Evolutionary conservation across 1,140 invertebrate species (phyloP).

Genomic region (Lethocerus indicus): DNA sequence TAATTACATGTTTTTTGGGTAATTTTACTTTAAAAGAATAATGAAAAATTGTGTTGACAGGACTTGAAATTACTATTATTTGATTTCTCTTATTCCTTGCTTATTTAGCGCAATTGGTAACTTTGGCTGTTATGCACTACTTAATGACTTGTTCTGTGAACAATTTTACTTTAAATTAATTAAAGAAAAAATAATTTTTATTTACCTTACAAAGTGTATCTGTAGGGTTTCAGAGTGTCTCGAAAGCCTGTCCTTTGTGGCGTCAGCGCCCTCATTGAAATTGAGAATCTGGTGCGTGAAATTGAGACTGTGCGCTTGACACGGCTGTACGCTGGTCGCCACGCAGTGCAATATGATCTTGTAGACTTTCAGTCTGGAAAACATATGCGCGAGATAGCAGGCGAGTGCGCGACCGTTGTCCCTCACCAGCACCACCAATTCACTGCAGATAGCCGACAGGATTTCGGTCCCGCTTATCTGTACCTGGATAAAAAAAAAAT

Average conservation of each 20-base stretch:
- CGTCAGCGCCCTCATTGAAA: slow-evolving; percentile 50
- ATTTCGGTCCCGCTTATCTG: slow-evolving; percentile 64
- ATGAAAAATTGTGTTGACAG: too few species aligned
- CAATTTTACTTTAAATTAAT: slow-evolving; percentile 2
- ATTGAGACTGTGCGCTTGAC: slow-evolving; percentile 20
- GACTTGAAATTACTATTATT: too few species aligned
- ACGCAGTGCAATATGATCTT: slow-evolving; percentile 76
- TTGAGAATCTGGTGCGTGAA: slow-evolving; percentile 70
- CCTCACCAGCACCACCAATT: slow-evolving; percentile 63
- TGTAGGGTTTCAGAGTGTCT: slow-evolving; percentile 62
- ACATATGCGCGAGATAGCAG: slow-evolving; percentile 63
- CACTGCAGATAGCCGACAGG: slow-evolving; percentile 55
- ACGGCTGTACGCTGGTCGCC: slow-evolving; percentile 39
- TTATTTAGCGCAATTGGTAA: too few species aligned
- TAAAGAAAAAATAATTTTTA: not conserved
- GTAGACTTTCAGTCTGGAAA: slow-evolving; percentile 71
- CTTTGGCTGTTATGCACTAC: too few species aligned
- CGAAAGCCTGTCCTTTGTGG: slow-evolving; percentile 30
- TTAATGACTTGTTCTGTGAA: too few species aligned
- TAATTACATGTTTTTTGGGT: too few species aligned
- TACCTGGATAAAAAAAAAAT: slow-evolving; percentile 34
- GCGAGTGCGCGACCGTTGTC: slow-evolving; percentile 67
- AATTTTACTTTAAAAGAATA: too few species aligned
- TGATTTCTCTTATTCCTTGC: too few species aligned
- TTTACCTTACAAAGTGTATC: slow-evolving; percentile 47